Evolutionary conservation across 2,113 vertebrate genomes (phyloP), one percentile per base, ranked within the genome.

Genomic region (Amazona guildingii): DNA sequence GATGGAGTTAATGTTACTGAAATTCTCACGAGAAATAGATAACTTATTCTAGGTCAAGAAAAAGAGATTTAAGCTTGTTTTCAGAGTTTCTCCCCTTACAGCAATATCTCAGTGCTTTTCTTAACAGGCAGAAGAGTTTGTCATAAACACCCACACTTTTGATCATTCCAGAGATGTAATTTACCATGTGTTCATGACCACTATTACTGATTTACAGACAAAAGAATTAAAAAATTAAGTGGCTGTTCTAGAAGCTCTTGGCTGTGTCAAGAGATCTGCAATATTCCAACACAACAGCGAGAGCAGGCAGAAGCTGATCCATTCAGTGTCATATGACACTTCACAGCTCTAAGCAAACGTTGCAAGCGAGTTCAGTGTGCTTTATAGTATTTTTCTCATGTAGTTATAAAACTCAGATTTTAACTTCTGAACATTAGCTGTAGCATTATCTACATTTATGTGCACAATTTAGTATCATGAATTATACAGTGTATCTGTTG

Each of bases 91-190:
- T 68, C 5, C 29, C 39, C 11, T 68, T 51, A 21, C 2, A 28
- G 4, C 27, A 8, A 63, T 69, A 33, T 43, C 33, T 78, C 29
- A 61, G 27, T 17, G 12, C 1, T 9, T n/a, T 54, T 63, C 15
- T 63, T 62, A 87, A 55, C 13, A 73, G 21, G 9, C 13, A n/a
- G 19, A 72, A 84, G 74, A 35, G 5, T 11, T 66, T 41, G 68
- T 75, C 5, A 11, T 17, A 7, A 86, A 51, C 23, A 44, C 66
- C 9, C 12, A 21, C 0, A 0, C 28, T 81, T 88, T 52, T 81
- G 31, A 59, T 28, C 5, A 8, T 37, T 23, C 19, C 24, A 20
- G 44, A 51, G 69, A 35, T 23, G 46, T 52, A 35, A 73, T 81
- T 92, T 74, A 52, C 4, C 6, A 11, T 31, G 8, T 69, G 29